A percentile compares a stretch with the other conserved stretches of the same genome.
Evolutionary conservation across 2,797 vertebrate genomes (phyloP).

Genomic region (Phaenicophaeus curvirostris): DNA sequence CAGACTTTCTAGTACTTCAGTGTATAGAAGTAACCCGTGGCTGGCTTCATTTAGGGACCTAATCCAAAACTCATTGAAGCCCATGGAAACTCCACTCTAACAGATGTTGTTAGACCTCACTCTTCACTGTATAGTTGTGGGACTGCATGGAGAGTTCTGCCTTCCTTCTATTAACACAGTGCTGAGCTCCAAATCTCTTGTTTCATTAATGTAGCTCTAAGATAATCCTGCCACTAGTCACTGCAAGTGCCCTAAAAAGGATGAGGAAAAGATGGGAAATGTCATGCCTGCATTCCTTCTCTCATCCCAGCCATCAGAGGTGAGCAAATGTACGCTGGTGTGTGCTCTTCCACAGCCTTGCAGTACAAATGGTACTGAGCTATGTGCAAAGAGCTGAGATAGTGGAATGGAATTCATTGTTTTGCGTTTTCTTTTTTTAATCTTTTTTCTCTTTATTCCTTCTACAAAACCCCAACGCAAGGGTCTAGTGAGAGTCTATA

Average conservation of each 20-base stretch:
- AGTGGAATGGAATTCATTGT: neutral
- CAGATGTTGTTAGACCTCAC: neutral
- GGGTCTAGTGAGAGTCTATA: neutral
- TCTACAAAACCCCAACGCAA: neutral
- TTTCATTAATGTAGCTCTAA: neutral
- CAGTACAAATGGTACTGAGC: neutral
- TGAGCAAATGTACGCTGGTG: rapidly evolving
- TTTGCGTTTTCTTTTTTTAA: rapidly evolving
- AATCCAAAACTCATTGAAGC: constrained; percentile 53
- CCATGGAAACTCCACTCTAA: constrained; percentile 27
- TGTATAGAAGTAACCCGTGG: constrained; percentile 14
- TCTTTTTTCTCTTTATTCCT: neutral
- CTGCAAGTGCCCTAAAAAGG: neutral
- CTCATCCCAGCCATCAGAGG: neutral
- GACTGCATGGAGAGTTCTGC: neutral
- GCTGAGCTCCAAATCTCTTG: neutral
- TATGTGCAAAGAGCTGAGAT: neutral
- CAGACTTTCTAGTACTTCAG: constrained; percentile 55
- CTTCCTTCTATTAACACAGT: neutral
- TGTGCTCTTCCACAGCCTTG: neutral
- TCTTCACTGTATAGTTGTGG: neutral
- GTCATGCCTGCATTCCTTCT: neutral
- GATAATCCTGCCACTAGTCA: neutral
- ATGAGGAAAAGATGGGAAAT: neutral
- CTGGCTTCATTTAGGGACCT: constrained; percentile 26